phyloP scores from a whole-genome alignment of 2,113 vertebrate species.

The Pleuronectes platessa region DNA sequence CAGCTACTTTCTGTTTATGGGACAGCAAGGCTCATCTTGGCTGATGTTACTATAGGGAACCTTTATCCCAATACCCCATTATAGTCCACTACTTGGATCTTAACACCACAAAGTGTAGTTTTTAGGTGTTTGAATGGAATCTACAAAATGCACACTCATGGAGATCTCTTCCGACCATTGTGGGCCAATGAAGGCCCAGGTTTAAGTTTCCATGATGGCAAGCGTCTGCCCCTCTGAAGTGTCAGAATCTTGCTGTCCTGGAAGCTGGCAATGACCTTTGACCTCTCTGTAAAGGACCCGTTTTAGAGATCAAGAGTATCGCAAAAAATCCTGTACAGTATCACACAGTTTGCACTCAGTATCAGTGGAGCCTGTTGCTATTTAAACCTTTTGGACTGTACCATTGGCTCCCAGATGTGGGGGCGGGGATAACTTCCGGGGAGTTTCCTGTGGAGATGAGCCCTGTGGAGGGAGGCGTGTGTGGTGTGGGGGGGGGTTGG shows the following conservation, averaged over 20 bases:
- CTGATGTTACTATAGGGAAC: slow-evolving; percentile 1
- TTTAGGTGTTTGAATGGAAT: slow-evolving; percentile 1
- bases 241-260: neutral
- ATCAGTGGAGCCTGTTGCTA: slow-evolving; percentile 55
- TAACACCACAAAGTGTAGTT: neutral
- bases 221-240: slow-evolving; percentile 8
- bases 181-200: neutral
- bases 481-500: slow-evolving; percentile 4
- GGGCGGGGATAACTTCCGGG: slow-evolving; percentile 48
- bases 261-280: slow-evolving; percentile 39
- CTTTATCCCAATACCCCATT: slow-evolving; percentile 7
- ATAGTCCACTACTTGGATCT: slow-evolving; percentile 1
- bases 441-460: slow-evolving; percentile 80
- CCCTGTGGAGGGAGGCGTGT: slow-evolving; percentile 48
- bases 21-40: neutral
- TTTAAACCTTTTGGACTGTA: slow-evolving; percentile 74
- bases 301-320: slow-evolving; percentile 25
- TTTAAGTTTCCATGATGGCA: slow-evolving; percentile 11
- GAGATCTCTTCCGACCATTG: slow-evolving; percentile 11
- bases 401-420: slow-evolving; percentile 53
- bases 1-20: slow-evolving; percentile 25
- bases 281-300: slow-evolving; percentile 11
- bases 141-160: slow-evolving; percentile 5
- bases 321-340: slow-evolving; percentile 6
- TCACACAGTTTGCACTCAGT: slow-evolving; percentile 17